Conservation (phyloP, 2,888 invertebrate genomes). For the Portevinia maculata region DNA sequence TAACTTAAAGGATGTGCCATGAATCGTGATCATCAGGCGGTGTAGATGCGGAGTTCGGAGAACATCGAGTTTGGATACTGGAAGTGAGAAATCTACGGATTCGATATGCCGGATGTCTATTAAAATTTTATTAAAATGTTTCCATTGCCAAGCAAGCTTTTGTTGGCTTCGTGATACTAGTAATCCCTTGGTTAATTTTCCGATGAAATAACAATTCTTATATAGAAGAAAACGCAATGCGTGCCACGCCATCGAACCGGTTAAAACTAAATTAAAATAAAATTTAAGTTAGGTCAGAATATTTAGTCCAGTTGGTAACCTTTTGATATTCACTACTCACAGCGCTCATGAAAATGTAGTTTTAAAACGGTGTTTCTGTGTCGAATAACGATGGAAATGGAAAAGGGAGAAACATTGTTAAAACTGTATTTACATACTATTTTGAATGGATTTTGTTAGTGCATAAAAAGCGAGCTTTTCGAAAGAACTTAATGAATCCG, state of each 20-base stretch:
- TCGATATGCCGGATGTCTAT: conserved; percentile 35
- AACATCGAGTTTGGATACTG: conserved; percentile 1
- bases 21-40: conserved; percentile 56
- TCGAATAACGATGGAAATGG: background rate
- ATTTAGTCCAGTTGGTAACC: conserved; percentile 30
- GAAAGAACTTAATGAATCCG: conserved; percentile 20
- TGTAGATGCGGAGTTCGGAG: background rate
- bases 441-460: conserved; percentile 14
- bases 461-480: conserved; percentile 13
- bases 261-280: conserved; percentile 47
- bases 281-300: conserved; percentile 53
- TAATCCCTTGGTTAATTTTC: conserved; percentile 4
- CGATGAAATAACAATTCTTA: conserved; percentile 37
- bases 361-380: conserved; percentile 5
- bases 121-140: conserved; percentile 67
- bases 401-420: background rate
- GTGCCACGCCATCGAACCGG: background rate
- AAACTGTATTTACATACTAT: background rate
- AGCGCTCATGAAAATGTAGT: conserved; percentile 47
- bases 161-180: conserved; percentile 8
- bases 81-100: conserved; percentile 34
- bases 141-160: conserved; percentile 10
- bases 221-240: conserved; percentile 19
- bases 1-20: conserved; percentile 52
- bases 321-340: conserved; percentile 30